Conservation (phyloP, 2,888 invertebrate genomes). For the Diloba caeruleocephala region DNA sequence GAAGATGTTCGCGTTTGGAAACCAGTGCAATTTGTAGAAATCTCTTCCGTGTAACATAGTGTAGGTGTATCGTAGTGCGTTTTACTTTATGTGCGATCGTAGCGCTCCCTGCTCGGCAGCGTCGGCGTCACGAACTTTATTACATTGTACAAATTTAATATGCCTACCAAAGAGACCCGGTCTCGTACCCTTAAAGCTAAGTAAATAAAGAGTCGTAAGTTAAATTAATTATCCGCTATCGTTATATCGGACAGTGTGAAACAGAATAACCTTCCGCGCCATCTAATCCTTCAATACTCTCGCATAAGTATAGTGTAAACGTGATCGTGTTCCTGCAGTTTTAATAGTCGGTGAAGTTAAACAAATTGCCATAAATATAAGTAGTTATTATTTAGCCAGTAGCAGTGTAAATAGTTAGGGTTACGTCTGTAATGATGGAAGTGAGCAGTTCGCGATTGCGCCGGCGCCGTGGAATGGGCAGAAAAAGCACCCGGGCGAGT, state of each 20-base stretch:
- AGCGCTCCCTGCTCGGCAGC: slow-evolving; percentile 71
- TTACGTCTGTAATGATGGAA: slow-evolving; percentile 76
- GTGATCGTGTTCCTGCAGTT: slow-evolving; percentile 89
- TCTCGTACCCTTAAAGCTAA: slow-evolving; percentile 89
- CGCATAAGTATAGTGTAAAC: slow-evolving; percentile 88
- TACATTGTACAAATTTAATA: slow-evolving; percentile 89
- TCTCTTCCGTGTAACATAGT: slow-evolving; percentile 88
- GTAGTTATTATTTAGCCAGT: slow-evolving; percentile 86
- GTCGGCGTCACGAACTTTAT: slow-evolving; percentile 82
- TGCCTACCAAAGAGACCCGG: slow-evolving; percentile 90
- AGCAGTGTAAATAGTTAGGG: slow-evolving; percentile 87
- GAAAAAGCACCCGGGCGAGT: slow-evolving; percentile 78
- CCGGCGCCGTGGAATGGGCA: slow-evolving; percentile 84
- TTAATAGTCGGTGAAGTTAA: slow-evolving; percentile 88
- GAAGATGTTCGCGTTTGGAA: slow-evolving; percentile 87
- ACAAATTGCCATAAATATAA: slow-evolving; percentile 89
- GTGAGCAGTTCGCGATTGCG: slow-evolving; percentile 81
- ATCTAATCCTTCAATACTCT: slow-evolving; percentile 86
- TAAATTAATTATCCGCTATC: slow-evolving; percentile 81
- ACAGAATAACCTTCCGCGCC: slow-evolving; percentile 84
- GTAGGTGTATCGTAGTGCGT: slow-evolving; percentile 86
- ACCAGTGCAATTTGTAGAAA: slow-evolving; percentile 89
- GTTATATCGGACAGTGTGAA: slow-evolving; percentile 78
- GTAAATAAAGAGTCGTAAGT: slow-evolving; percentile 86
- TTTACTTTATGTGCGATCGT: slow-evolving; percentile 76